Evolutionary conservation across 2,113 vertebrate species (phyloP).

Genomic region (Equus przewalskii): DNA sequence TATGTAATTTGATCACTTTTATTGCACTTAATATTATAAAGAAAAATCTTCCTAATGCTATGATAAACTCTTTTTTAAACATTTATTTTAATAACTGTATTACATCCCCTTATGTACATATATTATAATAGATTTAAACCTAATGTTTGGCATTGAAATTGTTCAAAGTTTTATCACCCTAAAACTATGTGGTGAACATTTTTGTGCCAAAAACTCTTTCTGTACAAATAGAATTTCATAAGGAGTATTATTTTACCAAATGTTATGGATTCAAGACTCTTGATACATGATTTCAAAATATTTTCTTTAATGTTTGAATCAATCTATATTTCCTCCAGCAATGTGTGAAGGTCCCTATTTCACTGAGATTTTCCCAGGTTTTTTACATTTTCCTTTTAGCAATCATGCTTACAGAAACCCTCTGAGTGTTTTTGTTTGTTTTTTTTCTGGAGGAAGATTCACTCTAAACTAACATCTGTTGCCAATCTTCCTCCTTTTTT

Average conservation of each 20-base stretch:
- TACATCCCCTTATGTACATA: not conserved
- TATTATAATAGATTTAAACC: not conserved
- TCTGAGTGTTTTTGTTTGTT: too few species aligned
- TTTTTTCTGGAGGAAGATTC: too few species aligned
- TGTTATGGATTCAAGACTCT: not conserved
- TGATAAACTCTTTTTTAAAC: not conserved
- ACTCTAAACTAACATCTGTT: too few species aligned
- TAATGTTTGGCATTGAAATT: not conserved
- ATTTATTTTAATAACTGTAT: constrained; percentile 14
- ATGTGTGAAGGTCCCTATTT: not conserved
- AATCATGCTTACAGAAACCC: too few species aligned
- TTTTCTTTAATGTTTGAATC: not conserved
- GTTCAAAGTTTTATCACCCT: not conserved
- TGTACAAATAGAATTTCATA: not conserved
- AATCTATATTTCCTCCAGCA: not conserved
- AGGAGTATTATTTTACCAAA: not conserved
- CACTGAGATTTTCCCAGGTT: not conserved
- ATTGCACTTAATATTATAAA: not conserved
- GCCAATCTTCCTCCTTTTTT: too few species aligned
- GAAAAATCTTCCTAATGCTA: not conserved
- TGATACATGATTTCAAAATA: not conserved
- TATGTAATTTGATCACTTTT: not conserved
- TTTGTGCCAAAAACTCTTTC: not conserved
- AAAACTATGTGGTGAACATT: not conserved
- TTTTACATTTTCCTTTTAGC: too few species aligned